phyloP scores from a whole-genome alignment of 2,113 vertebrate species.

The Tonatia bakeri region DNA sequence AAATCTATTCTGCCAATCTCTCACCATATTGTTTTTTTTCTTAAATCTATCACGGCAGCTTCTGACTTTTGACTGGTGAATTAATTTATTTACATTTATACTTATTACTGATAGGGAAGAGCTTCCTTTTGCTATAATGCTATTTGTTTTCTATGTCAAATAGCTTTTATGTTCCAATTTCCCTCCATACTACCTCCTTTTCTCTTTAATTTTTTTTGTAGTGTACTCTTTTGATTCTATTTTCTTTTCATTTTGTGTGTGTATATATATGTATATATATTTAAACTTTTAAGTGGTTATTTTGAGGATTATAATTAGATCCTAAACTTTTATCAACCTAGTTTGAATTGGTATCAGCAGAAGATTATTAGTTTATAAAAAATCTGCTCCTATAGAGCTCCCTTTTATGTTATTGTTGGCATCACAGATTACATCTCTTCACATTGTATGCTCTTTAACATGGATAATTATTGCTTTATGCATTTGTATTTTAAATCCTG shows the following conservation, averaged over 20 bases:
- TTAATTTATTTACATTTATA: neutral
- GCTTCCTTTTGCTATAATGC: neutral
- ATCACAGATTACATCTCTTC: neutral
- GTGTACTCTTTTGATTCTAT: neutral
- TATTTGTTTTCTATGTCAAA: neutral
- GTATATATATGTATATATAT: neutral
- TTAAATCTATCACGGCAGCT: neutral
- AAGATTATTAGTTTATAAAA: neutral
- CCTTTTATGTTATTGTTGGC: neutral
- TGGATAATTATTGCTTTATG: neutral
- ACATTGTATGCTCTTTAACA: neutral
- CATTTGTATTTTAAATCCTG: neutral
- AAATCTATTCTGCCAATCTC: neutral
- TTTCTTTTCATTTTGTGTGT: neutral
- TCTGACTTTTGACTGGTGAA: neutral
- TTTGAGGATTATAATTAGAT: neutral
- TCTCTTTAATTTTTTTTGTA: neutral
- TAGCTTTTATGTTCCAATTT: neutral
- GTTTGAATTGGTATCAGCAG: neutral
- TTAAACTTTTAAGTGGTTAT: neutral
- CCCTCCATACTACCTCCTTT: neutral
- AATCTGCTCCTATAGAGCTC: neutral
- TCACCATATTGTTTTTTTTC: neutral
- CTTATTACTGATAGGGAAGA: neutral
- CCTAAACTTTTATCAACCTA: neutral